phyloP scores from a whole-genome alignment of 2,888 invertebrate species.

The Nephrotoma guestfalica region DNA sequence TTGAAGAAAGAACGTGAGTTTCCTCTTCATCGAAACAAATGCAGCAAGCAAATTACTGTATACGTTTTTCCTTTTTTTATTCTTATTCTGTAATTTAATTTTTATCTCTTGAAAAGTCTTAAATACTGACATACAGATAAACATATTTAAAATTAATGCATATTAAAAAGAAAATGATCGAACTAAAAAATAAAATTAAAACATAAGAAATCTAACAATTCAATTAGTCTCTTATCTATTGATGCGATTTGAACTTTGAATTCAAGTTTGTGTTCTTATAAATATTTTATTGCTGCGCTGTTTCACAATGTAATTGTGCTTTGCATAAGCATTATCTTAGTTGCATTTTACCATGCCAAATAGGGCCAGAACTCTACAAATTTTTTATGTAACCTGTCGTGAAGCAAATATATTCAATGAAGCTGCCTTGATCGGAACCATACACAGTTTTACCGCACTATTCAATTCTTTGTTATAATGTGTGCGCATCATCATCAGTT shows the following conservation, averaged over 20 bases:
- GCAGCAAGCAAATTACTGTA: background rate
- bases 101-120: slow-evolving; percentile 2
- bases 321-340: background rate
- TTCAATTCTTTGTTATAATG: background rate
- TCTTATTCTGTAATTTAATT: background rate
- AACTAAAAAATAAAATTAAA: slow-evolving; percentile 1
- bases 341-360: background rate
- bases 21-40: background rate
- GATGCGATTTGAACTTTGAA: slow-evolving; percentile 2
- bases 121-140: slow-evolving; percentile 4
- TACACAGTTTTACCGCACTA: background rate
- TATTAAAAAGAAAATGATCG: background rate
- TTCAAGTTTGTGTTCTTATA: background rate
- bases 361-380: background rate
- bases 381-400: background rate
- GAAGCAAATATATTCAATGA: background rate
- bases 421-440: background rate
- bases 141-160: slow-evolving; percentile 4
- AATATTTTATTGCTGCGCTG: background rate
- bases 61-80: background rate
- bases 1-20: background rate
- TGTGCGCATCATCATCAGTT: background rate
- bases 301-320: background rate
- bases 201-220: slow-evolving; percentile 2
- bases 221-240: slow-evolving; percentile 5